Evolutionary conservation across 2,113 vertebrate species (phyloP).

Genomic region (Corynorhinus townsendii): DNA sequence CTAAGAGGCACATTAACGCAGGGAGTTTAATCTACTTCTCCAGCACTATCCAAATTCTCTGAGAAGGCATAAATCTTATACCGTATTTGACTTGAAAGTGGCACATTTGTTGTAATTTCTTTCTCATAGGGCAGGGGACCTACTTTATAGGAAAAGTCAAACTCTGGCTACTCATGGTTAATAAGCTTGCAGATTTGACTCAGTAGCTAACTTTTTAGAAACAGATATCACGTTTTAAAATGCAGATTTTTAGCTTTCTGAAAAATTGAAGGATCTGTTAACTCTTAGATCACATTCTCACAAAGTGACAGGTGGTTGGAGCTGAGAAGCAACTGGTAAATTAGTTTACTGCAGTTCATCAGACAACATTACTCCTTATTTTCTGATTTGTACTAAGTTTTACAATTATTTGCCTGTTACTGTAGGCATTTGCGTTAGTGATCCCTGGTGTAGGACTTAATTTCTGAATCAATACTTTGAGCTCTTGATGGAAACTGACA

Average conservation of each 20-base stretch:
- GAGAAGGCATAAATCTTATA: neutral
- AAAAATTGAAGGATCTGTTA: neutral
- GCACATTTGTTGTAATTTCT: neutral
- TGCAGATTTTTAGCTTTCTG: neutral
- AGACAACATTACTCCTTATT: neutral
- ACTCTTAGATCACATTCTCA: neutral
- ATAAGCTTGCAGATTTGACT: neutral
- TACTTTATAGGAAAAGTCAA: neutral
- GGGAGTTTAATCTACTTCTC: constrained; percentile 4
- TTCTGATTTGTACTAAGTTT: neutral
- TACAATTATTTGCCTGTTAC: neutral
- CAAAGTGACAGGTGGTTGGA: neutral
- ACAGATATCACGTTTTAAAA: neutral
- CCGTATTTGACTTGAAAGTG: neutral
- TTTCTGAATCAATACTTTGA: neutral
- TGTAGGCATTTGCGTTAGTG: neutral
- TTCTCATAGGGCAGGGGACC: neutral
- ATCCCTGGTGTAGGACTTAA: neutral
- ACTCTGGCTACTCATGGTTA: neutral
- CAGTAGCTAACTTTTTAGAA: neutral
- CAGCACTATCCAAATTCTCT: neutral
- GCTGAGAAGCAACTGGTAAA: constrained; percentile 13
- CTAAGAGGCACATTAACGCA: neutral
- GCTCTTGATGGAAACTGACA: constrained; percentile 1
- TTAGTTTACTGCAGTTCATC: neutral